Evolutionary conservation across 2,113 vertebrate genomes (phyloP).

Genomic region (Drymodes brunneopygia): DNA sequence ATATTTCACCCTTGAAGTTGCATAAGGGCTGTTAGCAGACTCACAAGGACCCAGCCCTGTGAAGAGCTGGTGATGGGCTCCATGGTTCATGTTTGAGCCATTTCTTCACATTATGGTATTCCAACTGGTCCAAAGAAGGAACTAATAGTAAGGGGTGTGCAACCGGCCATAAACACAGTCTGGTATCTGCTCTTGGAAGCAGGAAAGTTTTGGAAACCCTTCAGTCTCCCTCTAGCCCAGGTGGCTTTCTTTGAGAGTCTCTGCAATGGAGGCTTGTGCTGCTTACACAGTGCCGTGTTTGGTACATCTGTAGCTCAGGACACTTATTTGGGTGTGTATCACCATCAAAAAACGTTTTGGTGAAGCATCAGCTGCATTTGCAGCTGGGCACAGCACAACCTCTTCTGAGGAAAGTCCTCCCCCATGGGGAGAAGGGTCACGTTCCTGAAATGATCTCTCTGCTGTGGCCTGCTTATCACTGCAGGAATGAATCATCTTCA

Average conservation of each 20-base stretch:
- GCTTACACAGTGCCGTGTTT: background rate
- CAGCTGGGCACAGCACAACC: background rate
- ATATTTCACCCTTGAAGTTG: background rate
- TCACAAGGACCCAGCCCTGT: background rate
- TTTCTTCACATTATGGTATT: background rate
- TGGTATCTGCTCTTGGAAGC: background rate
- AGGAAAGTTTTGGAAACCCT: background rate
- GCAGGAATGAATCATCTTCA: conserved; percentile 47
- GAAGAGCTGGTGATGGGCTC: background rate
- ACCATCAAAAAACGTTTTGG: background rate
- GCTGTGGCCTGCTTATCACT: background rate
- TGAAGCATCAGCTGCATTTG: background rate
- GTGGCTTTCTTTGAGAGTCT: background rate
- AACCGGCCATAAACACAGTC: background rate
- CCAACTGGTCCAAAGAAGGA: background rate
- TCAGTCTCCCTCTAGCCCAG: background rate
- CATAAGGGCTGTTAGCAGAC: background rate
- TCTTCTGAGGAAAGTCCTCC: background rate
- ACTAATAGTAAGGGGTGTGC: background rate
- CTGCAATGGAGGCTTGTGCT: background rate
- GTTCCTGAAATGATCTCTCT: background rate
- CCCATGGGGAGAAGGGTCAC: background rate
- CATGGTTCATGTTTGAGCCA: background rate
- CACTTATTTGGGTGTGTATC: background rate
- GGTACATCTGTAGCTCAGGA: background rate